phyloP scores from a whole-genome alignment of 2,113 vertebrate genomes.

The Embiotoca jacksoni region DNA sequence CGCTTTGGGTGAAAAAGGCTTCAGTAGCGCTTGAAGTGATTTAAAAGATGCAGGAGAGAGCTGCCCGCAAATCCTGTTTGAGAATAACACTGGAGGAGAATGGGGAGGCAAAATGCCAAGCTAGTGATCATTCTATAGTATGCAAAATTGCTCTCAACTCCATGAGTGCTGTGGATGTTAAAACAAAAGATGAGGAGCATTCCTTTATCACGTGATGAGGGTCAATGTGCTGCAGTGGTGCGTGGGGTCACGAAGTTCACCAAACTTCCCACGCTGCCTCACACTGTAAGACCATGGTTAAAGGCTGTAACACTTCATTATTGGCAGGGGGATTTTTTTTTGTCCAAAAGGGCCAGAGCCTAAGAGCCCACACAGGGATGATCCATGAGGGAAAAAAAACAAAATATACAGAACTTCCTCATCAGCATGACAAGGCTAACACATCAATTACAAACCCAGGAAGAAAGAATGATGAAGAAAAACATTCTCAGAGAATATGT shows the following conservation, averaged over 20 bases:
- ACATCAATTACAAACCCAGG: not conserved
- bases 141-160: constrained; percentile 78
- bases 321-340: constrained; percentile 37
- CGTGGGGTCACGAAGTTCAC: constrained; percentile 79
- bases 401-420: constrained; percentile 46
- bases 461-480: not conserved
- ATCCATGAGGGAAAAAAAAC: constrained; percentile 35
- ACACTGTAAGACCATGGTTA: constrained; percentile 36
- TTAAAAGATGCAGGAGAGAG: constrained; percentile 77
- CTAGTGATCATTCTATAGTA: constrained; percentile 74
- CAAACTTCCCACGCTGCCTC: constrained; percentile 81
- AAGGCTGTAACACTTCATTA: constrained; percentile 44
- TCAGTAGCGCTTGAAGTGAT: constrained; percentile 81
- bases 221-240: constrained; percentile 73
- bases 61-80: constrained; percentile 77
- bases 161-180: constrained; percentile 72
- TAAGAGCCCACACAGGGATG: constrained; percentile 32
- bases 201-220: constrained; percentile 77
- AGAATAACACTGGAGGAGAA: constrained; percentile 68
- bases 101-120: constrained; percentile 75
- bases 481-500: not conserved
- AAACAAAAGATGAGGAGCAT: constrained; percentile 78
- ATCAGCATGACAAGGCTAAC: constrained; percentile 43
- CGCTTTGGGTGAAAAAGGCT: constrained; percentile 73
- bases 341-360: not conserved